Base-by-base conservation (phyloP, 2,797 vertebrate genomes). In the Pseudochaenichthys georgianus region DNA sequence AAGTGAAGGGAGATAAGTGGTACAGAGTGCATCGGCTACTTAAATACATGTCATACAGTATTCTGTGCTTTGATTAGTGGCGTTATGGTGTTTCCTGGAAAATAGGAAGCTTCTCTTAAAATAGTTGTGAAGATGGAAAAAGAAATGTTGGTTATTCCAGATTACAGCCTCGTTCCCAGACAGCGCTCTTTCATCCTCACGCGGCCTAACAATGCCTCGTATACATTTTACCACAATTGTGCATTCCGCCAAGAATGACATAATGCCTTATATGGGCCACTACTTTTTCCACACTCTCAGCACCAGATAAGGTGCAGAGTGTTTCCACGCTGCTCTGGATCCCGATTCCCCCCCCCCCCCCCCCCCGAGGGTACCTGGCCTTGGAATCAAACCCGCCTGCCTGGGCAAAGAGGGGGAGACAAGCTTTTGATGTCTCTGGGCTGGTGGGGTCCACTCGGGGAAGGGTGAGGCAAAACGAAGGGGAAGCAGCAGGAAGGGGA, bases 291-390 rank as follows among this genome's bases (percentile, higher is more conserved):
- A 70, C 47, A 1, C 68, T 69, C 41, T 46, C 51, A 68, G 62
- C 3, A 2, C 41, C 59, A 77, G 83, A 83, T 82, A 85, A 78
- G 69, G 63, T 50, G 43, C 45, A 53, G 50, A 64, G 70, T 66
- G 82, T 79, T 84, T 85, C 75, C 79, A 73, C 5, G 38, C 55
- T 70, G 59, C 43, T 80, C 60, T 57, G 75, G 55, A 50, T 64
- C n/a, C n/a, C n/a, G n/a, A n/a, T n/a, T n/a, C n/a, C n/a, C n/a
- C n/a, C n/a, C n/a, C n/a, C n/a, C 48, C 28, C 84, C 80, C 80
- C 86, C 80, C 86, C 64, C 6, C 53, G 74, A 82, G 87, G 84
- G 54, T 75, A 90, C 87, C 88, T 91, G 88, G 86, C 81, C 84
- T 84, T 87, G 85, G 82, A 72, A 73, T 79, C 62, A 77, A 88